These are phyloP conservation scores for Drosophila putrida DNA, from an alignment of 2,888 invertebrate species.

Conservation along the genomic window DNA sequence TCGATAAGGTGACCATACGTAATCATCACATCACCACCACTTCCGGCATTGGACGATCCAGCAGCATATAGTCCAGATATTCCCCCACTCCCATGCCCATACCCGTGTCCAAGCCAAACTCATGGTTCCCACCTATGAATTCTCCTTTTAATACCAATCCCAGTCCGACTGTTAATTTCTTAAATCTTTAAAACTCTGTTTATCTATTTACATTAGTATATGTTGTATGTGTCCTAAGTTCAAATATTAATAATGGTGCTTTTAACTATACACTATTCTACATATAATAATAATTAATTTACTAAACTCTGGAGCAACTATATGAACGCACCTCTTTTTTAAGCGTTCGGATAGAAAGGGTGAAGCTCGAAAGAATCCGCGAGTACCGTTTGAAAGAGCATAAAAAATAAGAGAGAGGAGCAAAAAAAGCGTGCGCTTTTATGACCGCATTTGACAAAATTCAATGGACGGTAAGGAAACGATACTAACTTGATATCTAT, in stretches of 20 bases:
- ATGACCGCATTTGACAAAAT: too few species aligned
- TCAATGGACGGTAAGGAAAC: too few species aligned
- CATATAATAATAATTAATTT: not conserved
- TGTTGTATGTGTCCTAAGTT: not conserved
- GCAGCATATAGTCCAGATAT: conserved; percentile 79
- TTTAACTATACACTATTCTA: not conserved
- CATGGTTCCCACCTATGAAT: not conserved
- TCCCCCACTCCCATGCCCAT: not conserved
- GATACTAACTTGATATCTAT: too few species aligned
- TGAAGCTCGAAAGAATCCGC: too few species aligned
- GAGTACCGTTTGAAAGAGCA: too few species aligned
- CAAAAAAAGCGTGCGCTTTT: too few species aligned
- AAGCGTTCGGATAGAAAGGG: too few species aligned
- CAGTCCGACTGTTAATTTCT: not conserved
- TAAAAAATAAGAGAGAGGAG: too few species aligned
- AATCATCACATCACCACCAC: conserved; percentile 84
- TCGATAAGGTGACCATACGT: conserved; percentile 53
- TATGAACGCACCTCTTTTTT: too few species aligned
- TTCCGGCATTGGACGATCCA: conserved; percentile 84
- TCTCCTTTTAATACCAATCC: not conserved
- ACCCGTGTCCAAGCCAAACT: not conserved
- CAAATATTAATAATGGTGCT: conserved; percentile 1
- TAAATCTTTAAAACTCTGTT: not conserved
- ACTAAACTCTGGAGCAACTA: too few species aligned
- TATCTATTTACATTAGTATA: not conserved